phyloP scores from a whole-genome alignment of 2,888 invertebrate genomes.

The Tetrapedia diversipes region DNA sequence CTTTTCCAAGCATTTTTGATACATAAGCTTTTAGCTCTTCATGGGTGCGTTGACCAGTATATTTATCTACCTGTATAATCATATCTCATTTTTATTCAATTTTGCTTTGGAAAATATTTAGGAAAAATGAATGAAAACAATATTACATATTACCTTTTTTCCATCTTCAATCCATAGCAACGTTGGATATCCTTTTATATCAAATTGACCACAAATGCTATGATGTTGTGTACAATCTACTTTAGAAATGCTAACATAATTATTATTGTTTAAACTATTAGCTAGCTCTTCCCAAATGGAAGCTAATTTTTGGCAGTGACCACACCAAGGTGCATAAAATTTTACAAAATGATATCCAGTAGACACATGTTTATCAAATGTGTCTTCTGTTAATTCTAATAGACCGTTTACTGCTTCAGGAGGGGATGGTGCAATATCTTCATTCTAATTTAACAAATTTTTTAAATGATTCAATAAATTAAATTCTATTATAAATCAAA shows the following conservation, averaged over 20 bases:
- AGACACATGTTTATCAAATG: constrained; percentile 88
- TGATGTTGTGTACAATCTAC: constrained; percentile 93
- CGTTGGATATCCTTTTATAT: constrained; percentile 94
- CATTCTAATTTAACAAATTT: constrained; percentile 31
- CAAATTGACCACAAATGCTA: constrained; percentile 90
- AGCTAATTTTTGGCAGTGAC: constrained; percentile 93
- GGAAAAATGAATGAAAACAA: too few species aligned
- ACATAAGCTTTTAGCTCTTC: constrained; percentile 89
- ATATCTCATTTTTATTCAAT: too few species aligned
- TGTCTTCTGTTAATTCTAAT: constrained; percentile 89
- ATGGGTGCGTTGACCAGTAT: constrained; percentile 87
- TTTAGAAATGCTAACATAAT: constrained; percentile 89
- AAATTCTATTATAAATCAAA: background rate
- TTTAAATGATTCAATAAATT: background rate
- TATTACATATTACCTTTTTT: constrained; percentile 86
- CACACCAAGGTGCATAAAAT: constrained; percentile 97
- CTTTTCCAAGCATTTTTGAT: constrained; percentile 86
- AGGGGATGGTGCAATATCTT: constrained; percentile 44
- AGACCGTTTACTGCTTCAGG: constrained; percentile 87
- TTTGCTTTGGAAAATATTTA: too few species aligned
- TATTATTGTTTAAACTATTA: constrained; percentile 87
- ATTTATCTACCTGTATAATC: constrained; percentile 87
- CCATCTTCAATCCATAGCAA: constrained; percentile 95
- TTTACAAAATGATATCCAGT: constrained; percentile 93
- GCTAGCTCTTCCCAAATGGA: constrained; percentile 94